These are phyloP conservation scores for Thecocarcelia acutangulata DNA, from an alignment of 2,888 invertebrate species.

Conservation along the genomic window DNA sequence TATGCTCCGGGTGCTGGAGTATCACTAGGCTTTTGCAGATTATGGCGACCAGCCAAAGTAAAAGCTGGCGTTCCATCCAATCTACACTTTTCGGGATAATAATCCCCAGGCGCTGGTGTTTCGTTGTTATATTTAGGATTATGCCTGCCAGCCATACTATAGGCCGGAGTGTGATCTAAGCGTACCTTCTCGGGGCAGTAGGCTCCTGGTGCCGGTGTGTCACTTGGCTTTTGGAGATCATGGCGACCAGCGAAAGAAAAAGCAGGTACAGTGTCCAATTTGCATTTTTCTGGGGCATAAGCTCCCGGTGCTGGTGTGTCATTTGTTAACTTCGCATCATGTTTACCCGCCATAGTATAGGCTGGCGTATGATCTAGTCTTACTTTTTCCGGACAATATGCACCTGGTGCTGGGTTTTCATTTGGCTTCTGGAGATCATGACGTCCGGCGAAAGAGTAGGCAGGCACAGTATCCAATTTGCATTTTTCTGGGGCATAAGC, in stretches of 20 bases:
- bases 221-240: conserved; percentile 80
- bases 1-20: conserved; percentile 82
- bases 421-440: conserved; percentile 78
- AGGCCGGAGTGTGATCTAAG: conserved; percentile 82
- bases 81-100: conserved; percentile 82
- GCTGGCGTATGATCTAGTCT: conserved; percentile 85
- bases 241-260: conserved; percentile 84
- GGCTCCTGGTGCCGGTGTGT: conserved; percentile 82
- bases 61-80: conserved; percentile 82
- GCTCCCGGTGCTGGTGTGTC: conserved; percentile 81
- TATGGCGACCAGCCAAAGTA: conserved; percentile 79
- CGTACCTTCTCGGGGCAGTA: conserved; percentile 85
- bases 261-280: conserved; percentile 82
- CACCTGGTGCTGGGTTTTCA: conserved; percentile 84
- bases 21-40: conserved; percentile 74
- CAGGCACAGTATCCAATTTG: conserved; percentile 79
- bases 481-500: conserved; percentile 84
- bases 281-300: conserved; percentile 82
- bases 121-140: conserved; percentile 84
- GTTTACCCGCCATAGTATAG: conserved; percentile 82
- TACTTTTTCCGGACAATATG: conserved; percentile 84
- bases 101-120: conserved; percentile 86
- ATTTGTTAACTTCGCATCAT: conserved; percentile 73
- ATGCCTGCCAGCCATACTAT: conserved; percentile 87
- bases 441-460: conserved; percentile 82